Conservation (phyloP, 2,113 vertebrate genomes). For the Quiscalus mexicanus region DNA sequence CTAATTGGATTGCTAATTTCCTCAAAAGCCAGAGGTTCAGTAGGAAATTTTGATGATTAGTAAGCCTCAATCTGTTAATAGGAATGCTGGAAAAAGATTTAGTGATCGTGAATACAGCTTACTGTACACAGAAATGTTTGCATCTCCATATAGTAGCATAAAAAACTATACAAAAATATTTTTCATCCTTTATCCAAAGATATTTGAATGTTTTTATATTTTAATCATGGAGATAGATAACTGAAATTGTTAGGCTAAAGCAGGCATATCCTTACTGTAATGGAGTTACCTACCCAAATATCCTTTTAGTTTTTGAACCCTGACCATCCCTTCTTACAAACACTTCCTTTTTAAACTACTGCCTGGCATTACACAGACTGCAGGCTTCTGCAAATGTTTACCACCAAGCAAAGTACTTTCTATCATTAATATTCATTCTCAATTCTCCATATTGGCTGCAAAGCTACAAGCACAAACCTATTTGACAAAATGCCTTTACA, state of each 20-base stretch:
- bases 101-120: neutral
- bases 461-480: neutral
- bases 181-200: neutral
- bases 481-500: neutral
- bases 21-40: neutral
- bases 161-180: neutral
- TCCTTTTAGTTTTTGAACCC: neutral
- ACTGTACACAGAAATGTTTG: neutral
- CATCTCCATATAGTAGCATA: neutral
- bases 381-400: neutral
- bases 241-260: neutral
- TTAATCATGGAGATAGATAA: neutral
- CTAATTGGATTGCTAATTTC: neutral
- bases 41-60: neutral
- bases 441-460: neutral
- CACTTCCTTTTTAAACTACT: neutral
- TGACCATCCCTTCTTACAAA: neutral
- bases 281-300: neutral
- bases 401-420: neutral
- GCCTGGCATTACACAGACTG: neutral
- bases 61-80: neutral
- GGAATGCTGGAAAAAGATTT: neutral
- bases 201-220: neutral
- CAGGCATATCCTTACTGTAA: neutral
- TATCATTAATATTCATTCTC: neutral